A percentile compares a stretch with the other conserved stretches of the same genome.
phyloP scores from a whole-genome alignment of 1,140 invertebrate genomes.

The Anadara kagoshimensis region DNA sequence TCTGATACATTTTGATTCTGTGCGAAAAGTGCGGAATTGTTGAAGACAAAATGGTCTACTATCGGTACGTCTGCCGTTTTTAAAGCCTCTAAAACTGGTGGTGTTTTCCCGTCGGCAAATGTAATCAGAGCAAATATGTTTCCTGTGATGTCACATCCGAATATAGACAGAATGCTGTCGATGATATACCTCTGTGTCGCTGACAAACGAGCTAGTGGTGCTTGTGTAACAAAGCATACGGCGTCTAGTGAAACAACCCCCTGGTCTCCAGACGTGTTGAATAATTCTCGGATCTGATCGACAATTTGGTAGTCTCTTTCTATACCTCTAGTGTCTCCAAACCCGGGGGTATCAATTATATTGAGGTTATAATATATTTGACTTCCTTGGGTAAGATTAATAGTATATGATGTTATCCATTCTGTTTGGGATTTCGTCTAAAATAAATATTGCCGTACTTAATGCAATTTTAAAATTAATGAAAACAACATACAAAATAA shows the following conservation, averaged over 20 bases:
- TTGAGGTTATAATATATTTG: conserved; percentile 29
- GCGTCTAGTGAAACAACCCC: conserved; percentile 49
- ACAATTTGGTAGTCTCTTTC: conserved; percentile 42
- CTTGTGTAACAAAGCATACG: conserved; percentile 39
- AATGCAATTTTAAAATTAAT: neutral
- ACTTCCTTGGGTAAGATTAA: conserved; percentile 12
- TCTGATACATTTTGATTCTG: neutral
- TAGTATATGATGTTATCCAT: conserved; percentile 43
- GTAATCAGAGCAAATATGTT: conserved; percentile 53
- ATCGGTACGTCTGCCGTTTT: conserved; percentile 37
- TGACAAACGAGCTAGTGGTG: conserved; percentile 40
- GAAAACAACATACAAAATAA: too few relatives aligned
- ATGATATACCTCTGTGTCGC: conserved; percentile 47
- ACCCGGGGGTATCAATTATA: conserved; percentile 39
- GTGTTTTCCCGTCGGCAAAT: conserved; percentile 47
- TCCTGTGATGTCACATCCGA: conserved; percentile 49
- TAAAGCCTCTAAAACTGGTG: conserved; percentile 43
- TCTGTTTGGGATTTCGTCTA: conserved; percentile 44
- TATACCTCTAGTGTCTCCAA: conserved; percentile 51
- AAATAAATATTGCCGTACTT: neutral
- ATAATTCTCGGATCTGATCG: conserved; percentile 39
- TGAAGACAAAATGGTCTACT: conserved; percentile 31
- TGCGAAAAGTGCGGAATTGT: conserved; percentile 39
- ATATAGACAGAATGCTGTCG: conserved; percentile 48
- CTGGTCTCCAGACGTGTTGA: conserved; percentile 10